phyloP scores from a whole-genome alignment of 2,797 vertebrate genomes.

The Pangasius larnaudii region DNA sequence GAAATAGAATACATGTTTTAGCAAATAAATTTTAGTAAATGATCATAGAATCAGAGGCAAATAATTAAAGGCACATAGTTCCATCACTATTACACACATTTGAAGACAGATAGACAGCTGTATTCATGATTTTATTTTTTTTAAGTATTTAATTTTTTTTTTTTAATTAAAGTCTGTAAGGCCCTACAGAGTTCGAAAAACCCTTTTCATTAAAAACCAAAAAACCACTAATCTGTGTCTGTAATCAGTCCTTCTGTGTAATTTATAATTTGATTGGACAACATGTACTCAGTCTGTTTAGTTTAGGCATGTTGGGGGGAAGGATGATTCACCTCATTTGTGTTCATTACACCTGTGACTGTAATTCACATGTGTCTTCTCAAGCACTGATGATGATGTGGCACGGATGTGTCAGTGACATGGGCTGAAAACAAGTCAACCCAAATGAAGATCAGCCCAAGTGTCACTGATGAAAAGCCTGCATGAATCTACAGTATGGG shows the following conservation, averaged over 20 bases:
- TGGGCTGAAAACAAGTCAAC: not conserved
- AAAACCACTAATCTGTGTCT: not conserved
- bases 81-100: not conserved
- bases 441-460: not conserved
- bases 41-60: not conserved
- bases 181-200: not conserved
- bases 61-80: not conserved
- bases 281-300: not conserved
- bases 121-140: not conserved
- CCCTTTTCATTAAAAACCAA: not conserved
- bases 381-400: not conserved
- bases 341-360: not conserved
- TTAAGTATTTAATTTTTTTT: not conserved
- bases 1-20: not conserved
- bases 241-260: not conserved
- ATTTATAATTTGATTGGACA: not conserved
- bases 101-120: not conserved
- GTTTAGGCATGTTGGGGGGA: not conserved
- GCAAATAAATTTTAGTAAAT: not conserved
- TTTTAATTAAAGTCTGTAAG: not conserved
- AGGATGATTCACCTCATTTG: not conserved
- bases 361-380: not conserved
- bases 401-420: not conserved
- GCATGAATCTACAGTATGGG: not conserved
- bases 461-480: not conserved